A percentile compares a stretch with the other conserved stretches of the same genome.
Conservation (phyloP, 2,888 invertebrate genomes). For the Thymelicus lineola region DNA sequence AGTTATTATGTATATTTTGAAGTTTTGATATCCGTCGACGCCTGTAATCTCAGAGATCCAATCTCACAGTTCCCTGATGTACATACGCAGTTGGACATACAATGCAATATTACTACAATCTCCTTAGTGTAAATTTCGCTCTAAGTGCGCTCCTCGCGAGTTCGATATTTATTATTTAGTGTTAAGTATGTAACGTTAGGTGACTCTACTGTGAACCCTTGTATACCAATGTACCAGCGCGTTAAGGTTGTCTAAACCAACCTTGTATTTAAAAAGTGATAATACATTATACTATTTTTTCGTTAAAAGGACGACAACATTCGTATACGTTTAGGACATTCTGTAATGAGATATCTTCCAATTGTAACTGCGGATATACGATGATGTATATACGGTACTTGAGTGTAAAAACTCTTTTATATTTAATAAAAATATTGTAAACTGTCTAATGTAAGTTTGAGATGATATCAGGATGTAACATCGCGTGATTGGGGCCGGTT, state of each 20-base stretch:
- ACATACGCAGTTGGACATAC: conserved; percentile 67
- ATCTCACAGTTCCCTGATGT: conserved; percentile 76
- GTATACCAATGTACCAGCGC: conserved; percentile 82
- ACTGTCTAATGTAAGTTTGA: conserved; percentile 77
- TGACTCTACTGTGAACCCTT: conserved; percentile 79
- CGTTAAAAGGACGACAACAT: conserved; percentile 85
- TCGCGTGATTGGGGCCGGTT: conserved; percentile 21
- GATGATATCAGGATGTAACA: conserved; percentile 61
- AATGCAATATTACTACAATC: conserved; percentile 75
- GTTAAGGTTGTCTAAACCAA: conserved; percentile 69
- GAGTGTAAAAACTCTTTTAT: conserved; percentile 80
- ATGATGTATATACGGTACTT: conserved; percentile 80
- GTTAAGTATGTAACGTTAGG: conserved; percentile 77
- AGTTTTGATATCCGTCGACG: conserved; percentile 69
- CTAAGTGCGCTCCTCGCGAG: conserved; percentile 75
- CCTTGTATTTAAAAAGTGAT: conserved; percentile 70
- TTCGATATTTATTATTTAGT: conserved; percentile 84
- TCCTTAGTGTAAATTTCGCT: conserved; percentile 81
- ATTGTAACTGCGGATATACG: conserved; percentile 81
- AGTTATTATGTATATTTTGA: conserved; percentile 82
- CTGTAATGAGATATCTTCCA: conserved; percentile 78
- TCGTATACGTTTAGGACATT: conserved; percentile 89
- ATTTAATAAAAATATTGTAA: conserved; percentile 82
- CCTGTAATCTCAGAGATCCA: conserved; percentile 81
- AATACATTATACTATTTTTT: conserved; percentile 77